These are phyloP conservation scores for Microtus ochrogaster DNA, from an alignment of 2,113 vertebrate genomes.

Conservation along the genomic window DNA sequence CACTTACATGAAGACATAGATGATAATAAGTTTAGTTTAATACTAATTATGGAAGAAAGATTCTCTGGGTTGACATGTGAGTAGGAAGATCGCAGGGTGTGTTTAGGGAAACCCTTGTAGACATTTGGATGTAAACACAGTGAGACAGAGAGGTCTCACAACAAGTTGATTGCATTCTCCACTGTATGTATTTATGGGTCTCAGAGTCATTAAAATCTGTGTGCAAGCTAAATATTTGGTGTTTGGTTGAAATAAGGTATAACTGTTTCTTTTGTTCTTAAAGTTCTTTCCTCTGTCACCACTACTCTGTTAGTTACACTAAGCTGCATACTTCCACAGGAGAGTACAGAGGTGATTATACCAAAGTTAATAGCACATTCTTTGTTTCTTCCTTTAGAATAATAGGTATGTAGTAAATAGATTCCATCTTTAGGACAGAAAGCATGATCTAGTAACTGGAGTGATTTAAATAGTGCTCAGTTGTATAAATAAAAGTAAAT, in stretches of 20 bases:
- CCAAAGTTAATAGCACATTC: neutral
- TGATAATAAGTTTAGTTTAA: constrained; percentile 26
- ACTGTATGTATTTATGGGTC: neutral
- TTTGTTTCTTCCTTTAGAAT: constrained; percentile 6
- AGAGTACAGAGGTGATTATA: constrained; percentile 6
- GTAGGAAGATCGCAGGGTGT: neutral
- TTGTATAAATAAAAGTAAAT: constrained; percentile 47
- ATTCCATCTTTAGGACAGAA: neutral
- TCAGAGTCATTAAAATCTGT: constrained; percentile 5
- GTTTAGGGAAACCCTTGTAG: neutral
- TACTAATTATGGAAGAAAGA: neutral
- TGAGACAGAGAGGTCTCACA: neutral
- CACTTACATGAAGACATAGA: constrained; percentile 4
- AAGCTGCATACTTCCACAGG: neutral
- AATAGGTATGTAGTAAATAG: neutral
- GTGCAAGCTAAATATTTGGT: too few species aligned
- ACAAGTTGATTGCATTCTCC: neutral
- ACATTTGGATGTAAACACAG: neutral
- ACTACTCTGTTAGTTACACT: neutral
- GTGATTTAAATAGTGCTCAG: constrained; percentile 35
- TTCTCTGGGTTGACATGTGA: neutral
- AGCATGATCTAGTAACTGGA: neutral
- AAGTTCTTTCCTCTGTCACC: neutral
- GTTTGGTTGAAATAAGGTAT: neutral
- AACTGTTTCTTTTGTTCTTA: neutral